A percentile compares a stretch with the other conserved stretches of the same genome.
phyloP scores from a whole-genome alignment of 2,888 invertebrate genomes.

The Phytoseiulus persimilis region DNA sequence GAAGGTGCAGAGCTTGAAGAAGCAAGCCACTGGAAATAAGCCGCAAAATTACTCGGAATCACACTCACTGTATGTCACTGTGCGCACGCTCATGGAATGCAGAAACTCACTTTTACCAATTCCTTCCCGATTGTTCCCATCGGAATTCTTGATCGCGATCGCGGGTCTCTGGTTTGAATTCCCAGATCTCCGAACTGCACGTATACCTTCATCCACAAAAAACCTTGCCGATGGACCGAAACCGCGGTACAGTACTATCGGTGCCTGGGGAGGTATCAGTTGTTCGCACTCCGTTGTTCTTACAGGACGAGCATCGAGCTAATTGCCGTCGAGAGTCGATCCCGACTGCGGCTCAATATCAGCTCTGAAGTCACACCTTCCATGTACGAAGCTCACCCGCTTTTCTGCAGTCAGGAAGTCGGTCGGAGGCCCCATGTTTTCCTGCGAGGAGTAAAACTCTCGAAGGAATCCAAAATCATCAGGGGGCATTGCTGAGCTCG shows the following conservation, averaged over 20 bases:
- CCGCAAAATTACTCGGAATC: too few species aligned
- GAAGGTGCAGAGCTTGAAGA: neutral
- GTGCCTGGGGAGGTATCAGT: neutral
- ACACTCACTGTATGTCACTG: neutral
- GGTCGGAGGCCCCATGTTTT: neutral
- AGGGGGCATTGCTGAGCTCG: neutral
- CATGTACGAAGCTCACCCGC: neutral
- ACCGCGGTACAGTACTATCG: neutral
- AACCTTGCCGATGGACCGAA: neutral
- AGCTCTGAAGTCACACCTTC: neutral
- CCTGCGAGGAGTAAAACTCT: neutral
- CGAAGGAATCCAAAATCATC: neutral
- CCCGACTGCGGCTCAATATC: too few species aligned
- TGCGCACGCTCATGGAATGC: neutral
- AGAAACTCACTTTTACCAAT: neutral
- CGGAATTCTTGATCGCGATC: neutral
- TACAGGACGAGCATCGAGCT: too few species aligned
- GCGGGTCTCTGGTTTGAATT: neutral
- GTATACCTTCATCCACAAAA: neutral
- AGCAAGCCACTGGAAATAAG: neutral
- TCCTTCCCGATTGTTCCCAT: neutral
- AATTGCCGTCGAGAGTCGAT: too few species aligned
- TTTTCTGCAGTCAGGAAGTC: neutral
- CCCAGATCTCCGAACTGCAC: neutral
- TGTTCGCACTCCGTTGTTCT: too few species aligned